Evolutionary conservation across 1,140 invertebrate species (phyloP).

Genomic region (Dendroctonus valens): DNA sequence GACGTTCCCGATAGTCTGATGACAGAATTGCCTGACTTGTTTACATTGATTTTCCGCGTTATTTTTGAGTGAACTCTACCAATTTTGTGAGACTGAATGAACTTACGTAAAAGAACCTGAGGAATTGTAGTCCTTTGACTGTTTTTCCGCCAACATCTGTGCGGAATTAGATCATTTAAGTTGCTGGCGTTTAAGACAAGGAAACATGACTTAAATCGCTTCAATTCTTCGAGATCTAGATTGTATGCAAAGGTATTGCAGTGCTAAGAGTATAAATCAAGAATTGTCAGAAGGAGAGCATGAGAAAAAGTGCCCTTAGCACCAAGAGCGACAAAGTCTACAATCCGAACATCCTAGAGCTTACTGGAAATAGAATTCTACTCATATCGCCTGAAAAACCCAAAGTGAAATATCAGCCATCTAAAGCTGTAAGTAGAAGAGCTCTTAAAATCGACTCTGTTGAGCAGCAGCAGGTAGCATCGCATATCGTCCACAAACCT

Average conservation of each 20-base stretch:
- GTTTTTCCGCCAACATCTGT: background rate
- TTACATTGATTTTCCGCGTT: slow-evolving; percentile 17
- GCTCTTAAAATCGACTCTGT: slow-evolving; percentile 6
- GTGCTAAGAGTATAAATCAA: too few species aligned
- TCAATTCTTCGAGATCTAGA: too few species aligned
- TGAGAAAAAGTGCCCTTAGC: slow-evolving; percentile 27
- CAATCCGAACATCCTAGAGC: slow-evolving; percentile 13
- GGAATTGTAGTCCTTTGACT: background rate
- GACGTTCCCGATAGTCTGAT: background rate
- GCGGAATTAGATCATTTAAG: background rate
- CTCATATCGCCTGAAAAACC: slow-evolving; percentile 1
- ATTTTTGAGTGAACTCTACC: slow-evolving; percentile 9
- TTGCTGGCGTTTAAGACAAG: background rate
- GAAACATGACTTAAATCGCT: too few species aligned
- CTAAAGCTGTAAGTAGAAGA: too few species aligned
- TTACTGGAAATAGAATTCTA: slow-evolving; percentile 18
- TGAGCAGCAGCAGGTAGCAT: background rate
- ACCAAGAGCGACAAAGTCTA: slow-evolving; percentile 20
- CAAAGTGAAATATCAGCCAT: too few species aligned
- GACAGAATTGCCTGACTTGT: slow-evolving; percentile 12
- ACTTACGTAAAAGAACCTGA: background rate
- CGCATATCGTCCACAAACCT: slow-evolving; percentile 8
- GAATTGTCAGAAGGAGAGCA: background rate
- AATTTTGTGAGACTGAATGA: background rate
- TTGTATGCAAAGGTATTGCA: too few species aligned